A percentile compares a stretch with the other conserved stretches of the same genome.
Conservation (phyloP, 2,797 vertebrate species). For the Syngnathus rostellatus region DNA sequence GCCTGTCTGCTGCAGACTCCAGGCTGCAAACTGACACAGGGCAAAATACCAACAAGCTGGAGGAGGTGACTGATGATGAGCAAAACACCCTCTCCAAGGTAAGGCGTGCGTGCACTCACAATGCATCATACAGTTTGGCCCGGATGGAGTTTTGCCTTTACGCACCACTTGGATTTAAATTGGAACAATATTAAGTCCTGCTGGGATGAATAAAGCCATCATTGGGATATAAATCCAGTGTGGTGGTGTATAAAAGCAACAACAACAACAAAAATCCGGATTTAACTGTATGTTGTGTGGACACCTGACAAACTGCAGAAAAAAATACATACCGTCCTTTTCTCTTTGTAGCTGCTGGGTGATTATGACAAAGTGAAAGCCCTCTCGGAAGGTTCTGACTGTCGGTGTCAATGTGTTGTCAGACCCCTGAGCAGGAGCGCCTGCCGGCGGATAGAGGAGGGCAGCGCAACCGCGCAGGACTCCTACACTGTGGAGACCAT, state of each 20-base stretch:
- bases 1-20: constrained; percentile 13
- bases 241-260: neutral
- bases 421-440: constrained; percentile 83
- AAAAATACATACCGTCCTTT: constrained; percentile 57
- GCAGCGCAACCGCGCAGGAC: constrained; percentile 70
- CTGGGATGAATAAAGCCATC: too few relatives aligned
- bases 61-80: constrained; percentile 71
- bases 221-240: too few relatives aligned
- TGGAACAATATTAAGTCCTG: neutral
- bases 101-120: constrained; percentile 12
- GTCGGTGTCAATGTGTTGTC: constrained; percentile 94
- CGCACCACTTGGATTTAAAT: neutral
- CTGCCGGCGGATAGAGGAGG: constrained; percentile 77
- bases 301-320: constrained; percentile 28
- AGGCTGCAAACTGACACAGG: constrained; percentile 10
- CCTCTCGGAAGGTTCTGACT: constrained; percentile 89
- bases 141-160: constrained; percentile 3
- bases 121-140: neutral
- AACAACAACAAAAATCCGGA: neutral
- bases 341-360: constrained; percentile 81
- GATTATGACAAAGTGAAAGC: constrained; percentile 97
- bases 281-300: neutral
- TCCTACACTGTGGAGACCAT: constrained; percentile 90
- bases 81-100: constrained; percentile 83
- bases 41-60: constrained; percentile 45